Evolutionary conservation across 2,888 invertebrate species (phyloP), one percentile per base, ranked within the genome.

Genomic region (Parapristionchus giblindavisi): DNA sequence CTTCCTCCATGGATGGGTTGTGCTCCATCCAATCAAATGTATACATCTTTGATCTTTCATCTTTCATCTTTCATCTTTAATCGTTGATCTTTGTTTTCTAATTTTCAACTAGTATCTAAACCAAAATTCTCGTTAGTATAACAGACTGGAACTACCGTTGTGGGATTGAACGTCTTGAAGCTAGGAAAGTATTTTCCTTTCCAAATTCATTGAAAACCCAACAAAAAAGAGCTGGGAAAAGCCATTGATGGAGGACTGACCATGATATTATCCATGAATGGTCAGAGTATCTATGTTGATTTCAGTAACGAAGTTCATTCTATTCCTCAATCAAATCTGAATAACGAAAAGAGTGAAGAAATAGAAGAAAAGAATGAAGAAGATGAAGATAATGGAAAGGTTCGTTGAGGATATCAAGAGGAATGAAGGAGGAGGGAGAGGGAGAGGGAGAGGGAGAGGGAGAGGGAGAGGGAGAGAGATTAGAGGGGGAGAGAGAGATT

Each of bases 1-100:
- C n/a, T n/a, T n/a, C n/a, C n/a, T 61, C 61, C 40, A 61, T 61
- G 61, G 61, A 61, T 61, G 61, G 61, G 61, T 40, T 61, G 61
- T 24, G 61, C 40, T 38, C 61, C 61, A 1, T 61, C 61, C 27
- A 17, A 38, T 24, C 34, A 36, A 14, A 40, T 24, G 2, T 24
- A 32, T 0, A 60, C 40, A 40, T n/a, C 11, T 24, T 38, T 61
- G 38, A 38, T 61, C 61, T 61, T 60, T 60, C 34, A 34, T 36
- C 60, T 60, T 60, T 60, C 34, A 24, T n/a, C 1, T 29, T 6
- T 60, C 34, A 60, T 60, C 60, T 60, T 40, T 61, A 32, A 61
- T 61, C 61, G 38, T 32, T 27, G 40, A 40, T 40, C 61, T 24
- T n/a, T n/a, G n/a, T n/a, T n/a, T n/a, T n/a, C n/a, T n/a, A n/a